Conservation (phyloP, 2,113 vertebrate genomes). For the Microtus oregoni region DNA sequence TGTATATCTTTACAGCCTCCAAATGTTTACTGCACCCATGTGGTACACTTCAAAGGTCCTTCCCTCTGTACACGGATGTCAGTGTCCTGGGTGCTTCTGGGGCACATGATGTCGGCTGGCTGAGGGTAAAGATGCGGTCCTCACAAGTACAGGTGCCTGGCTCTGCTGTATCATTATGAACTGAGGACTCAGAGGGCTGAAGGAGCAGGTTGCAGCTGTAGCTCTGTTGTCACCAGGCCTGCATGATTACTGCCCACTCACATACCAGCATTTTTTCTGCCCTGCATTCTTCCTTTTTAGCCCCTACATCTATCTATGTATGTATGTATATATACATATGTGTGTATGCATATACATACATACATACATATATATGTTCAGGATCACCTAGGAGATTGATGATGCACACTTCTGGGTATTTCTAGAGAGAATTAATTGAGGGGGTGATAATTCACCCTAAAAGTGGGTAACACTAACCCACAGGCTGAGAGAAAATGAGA, state of each 20-base stretch:
- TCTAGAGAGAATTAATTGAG: not conserved
- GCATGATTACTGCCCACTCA: accelerated
- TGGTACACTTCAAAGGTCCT: not conserved
- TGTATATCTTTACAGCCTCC: not conserved
- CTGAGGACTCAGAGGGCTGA: not conserved
- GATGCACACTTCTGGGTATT: not conserved
- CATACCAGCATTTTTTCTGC: not conserved
- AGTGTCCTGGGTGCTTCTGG: not conserved
- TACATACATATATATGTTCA: not conserved
- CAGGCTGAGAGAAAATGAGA: not conserved
- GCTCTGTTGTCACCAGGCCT: not conserved
- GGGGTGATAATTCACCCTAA: not conserved
- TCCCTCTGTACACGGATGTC: not conserved
- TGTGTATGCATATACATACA: not conserved
- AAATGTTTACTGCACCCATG: not conserved
- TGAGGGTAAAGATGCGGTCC: not conserved
- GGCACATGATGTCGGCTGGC: no score
- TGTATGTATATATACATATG: not conserved
- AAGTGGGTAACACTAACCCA: not conserved
- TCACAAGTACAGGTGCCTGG: not conserved
- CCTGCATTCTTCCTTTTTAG: not conserved
- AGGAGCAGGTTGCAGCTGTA: not conserved
- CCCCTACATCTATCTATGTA: no score
- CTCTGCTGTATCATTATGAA: not conserved
- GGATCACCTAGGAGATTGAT: not conserved